Evolutionary conservation across 1,140 invertebrate genomes (phyloP).

Genomic region (Portunus trituberculatus): DNA sequence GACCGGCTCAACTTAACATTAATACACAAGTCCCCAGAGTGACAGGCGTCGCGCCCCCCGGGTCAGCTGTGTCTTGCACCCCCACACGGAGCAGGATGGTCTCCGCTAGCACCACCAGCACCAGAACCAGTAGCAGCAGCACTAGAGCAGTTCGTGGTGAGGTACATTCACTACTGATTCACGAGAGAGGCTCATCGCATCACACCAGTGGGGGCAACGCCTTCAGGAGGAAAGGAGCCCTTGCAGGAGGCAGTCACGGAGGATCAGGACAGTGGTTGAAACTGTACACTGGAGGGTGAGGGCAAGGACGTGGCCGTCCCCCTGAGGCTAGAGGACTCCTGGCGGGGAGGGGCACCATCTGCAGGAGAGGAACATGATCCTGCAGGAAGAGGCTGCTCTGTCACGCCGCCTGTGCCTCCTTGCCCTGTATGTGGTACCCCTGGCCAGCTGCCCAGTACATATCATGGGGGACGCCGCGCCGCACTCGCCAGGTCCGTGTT

Average conservation of each 20-base stretch:
- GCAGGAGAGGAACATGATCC: not conserved
- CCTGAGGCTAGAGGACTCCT: not conserved
- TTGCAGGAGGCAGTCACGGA: not conserved
- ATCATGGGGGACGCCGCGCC: not conserved
- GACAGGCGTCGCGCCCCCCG: not conserved
- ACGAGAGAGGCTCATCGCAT: not conserved
- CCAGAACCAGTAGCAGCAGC: not conserved
- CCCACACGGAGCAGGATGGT: not conserved
- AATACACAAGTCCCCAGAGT: not conserved
- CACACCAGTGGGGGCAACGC: not conserved
- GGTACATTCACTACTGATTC: not conserved
- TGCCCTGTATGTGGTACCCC: not conserved
- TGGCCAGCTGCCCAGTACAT: not conserved
- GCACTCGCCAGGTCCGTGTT: not conserved
- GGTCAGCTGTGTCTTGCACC: not conserved
- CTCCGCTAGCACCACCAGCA: not conserved
- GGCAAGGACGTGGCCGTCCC: not conserved
- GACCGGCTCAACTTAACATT: not conserved
- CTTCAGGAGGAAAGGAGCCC: not conserved
- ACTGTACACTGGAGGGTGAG: not conserved
- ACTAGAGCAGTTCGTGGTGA: not conserved
- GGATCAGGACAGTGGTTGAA: slow-evolving; percentile 6
- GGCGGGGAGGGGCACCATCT: not conserved
- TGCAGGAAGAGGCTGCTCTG: not conserved
- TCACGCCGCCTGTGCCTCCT: not conserved